Conservation (phyloP, 2,113 vertebrate genomes). For the Eurypyga helias region DNA sequence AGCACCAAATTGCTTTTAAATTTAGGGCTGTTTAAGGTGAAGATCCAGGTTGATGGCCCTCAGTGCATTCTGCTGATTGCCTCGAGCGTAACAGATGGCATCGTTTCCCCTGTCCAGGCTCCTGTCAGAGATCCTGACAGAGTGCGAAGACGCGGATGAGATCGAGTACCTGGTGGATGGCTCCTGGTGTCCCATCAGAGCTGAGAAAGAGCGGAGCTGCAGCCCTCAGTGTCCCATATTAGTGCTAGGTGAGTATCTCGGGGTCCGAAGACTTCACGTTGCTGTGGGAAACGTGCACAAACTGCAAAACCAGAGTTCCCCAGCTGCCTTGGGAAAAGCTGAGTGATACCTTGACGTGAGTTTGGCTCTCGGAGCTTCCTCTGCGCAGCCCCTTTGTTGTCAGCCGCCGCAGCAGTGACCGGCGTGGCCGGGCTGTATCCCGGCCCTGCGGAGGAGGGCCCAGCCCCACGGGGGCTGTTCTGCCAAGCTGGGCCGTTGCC, state of each 20-base stretch:
- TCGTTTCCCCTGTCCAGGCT: constrained; percentile 76
- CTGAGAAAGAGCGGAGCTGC: constrained; percentile 92
- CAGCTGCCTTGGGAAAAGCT: not conserved
- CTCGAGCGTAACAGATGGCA: not conserved
- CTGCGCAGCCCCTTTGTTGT: fast-evolving
- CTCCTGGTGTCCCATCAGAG: constrained; percentile 93
- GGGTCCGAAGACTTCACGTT: not conserved
- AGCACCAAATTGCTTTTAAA: not conserved
- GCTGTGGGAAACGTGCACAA: not conserved
- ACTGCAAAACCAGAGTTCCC: not conserved
- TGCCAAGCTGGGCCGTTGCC: not conserved
- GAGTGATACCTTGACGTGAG: not conserved
- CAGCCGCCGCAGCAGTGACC: not conserved
- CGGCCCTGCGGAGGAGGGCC: not conserved
- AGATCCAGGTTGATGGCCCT: not conserved
- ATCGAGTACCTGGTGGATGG: constrained; percentile 96
- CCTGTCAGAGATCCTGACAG: constrained; percentile 92
- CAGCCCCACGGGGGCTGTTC: not conserved
- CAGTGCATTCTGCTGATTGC: not conserved
- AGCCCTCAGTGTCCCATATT: constrained; percentile 91
- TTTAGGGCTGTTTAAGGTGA: not conserved
- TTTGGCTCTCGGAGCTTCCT: not conserved
- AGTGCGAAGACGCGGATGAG: constrained; percentile 94
- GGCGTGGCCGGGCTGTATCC: fast-evolving
- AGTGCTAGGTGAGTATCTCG: constrained; percentile 85